These are phyloP conservation scores for Chloroclystis v-ata DNA, from an alignment of 2,888 invertebrate species.

Conservation along the genomic window DNA sequence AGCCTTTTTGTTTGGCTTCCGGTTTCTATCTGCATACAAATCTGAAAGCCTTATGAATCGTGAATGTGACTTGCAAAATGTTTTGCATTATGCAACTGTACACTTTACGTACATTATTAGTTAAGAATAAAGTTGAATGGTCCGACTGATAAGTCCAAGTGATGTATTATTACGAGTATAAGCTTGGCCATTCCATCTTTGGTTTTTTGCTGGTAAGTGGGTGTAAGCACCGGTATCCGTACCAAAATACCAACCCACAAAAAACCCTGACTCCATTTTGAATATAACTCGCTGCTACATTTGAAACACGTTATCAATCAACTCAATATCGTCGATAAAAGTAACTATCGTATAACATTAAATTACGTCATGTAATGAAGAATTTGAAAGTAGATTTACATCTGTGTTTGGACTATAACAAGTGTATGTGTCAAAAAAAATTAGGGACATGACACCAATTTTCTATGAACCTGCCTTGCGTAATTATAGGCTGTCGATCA, in stretches of 20 bases:
- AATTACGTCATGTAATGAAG: constrained; percentile 1
- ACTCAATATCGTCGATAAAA: not conserved
- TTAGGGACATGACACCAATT: constrained; percentile 19
- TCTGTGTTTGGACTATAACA: not conserved
- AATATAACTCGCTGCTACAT: constrained; percentile 11
- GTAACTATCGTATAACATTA: not conserved
- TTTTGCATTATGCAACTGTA: constrained; percentile 10
- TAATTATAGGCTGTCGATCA: constrained; percentile 28
- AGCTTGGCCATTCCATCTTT: constrained; percentile 4
- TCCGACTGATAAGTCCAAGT: constrained; percentile 18
- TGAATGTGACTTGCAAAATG: constrained; percentile 13
- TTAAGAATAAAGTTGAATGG: constrained; percentile 2
- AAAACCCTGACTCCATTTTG: constrained; percentile 21
- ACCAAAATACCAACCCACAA: constrained; percentile 22
- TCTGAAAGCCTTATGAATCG: constrained; percentile 13
- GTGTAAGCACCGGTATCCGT: constrained; percentile 10
- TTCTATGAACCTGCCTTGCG: constrained; percentile 24
- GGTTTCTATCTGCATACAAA: constrained; percentile 5
- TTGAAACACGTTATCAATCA: constrained; percentile 8
- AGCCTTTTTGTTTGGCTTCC: constrained; percentile 5
- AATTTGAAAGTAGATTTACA: constrained; percentile 12
- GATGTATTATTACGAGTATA: constrained; percentile 9
- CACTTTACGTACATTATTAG: not conserved
- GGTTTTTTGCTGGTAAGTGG: constrained; percentile 7
- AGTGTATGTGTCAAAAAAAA: constrained; percentile 9